Base-by-base conservation (phyloP, 2,888 invertebrate genomes). In the Thumatha senex region DNA sequence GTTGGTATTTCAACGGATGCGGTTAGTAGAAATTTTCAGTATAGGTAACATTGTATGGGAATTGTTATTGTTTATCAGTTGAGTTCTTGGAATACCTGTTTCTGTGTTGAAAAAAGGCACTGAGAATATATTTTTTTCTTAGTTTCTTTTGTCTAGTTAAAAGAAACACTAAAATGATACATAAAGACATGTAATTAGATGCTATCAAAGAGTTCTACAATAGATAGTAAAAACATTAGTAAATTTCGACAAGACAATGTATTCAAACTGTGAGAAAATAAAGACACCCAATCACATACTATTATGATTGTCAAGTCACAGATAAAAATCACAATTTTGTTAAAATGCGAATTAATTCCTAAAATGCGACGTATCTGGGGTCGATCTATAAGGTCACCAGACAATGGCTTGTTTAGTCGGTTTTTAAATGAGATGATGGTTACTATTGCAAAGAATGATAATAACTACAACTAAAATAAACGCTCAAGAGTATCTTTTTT, bases 21-120 rank as follows among this genome's bases (percentile, higher is more conserved):
- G 64, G 63, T 71, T 61, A 67, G 67, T 68, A 67, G 65, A 67
- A 69, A 66, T 64, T 59, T 58, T 40, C 56, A 58, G 56, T 57
- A 40, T 60, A 67, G 67, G 73, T 71, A 69, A 74, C 69, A 71
- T 55, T 63, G 60, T 58, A 58, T 49, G 51, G 18, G 49, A 65
- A 68, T 56, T 68, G 72, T 70, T 67, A 65, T 70, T 74, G 72
- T 73, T 74, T 74, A 63, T 74, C 69, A 59, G 51, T 66, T 44
- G 48, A 56, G 58, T 58, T 67, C 65, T 53, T 51, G 34, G 64
- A 67, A 66, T 46, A 48, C 54, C 59, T 56, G 56, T 54, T 47
- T 57, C 48, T 48, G 51, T 31, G 47, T 47, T 10, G 40, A 38
- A 35, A 56, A 46, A 49, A 11, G 40, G 15, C 29, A 14, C 34